Percentiles rank a stretch among this genome's conserved stretches.
Conservation (phyloP, 2,113 vertebrate genomes). For the Psophia crepitans region DNA sequence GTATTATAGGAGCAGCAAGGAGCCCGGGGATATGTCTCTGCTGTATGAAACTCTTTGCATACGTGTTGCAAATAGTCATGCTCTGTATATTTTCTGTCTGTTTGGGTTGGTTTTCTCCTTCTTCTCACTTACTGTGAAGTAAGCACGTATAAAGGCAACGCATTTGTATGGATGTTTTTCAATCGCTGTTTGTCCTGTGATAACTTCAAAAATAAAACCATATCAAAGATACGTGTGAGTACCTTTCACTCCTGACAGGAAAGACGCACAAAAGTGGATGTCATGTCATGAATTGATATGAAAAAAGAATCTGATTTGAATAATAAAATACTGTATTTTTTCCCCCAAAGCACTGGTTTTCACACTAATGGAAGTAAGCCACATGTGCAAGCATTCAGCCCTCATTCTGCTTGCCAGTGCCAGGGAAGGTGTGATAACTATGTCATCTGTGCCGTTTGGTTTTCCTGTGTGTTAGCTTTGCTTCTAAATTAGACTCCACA, state of each 20-base stretch:
- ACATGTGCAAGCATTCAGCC: conserved; percentile 65
- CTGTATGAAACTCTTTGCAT: neutral
- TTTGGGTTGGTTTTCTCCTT: neutral
- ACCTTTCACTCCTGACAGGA: neutral
- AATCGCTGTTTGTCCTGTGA: neutral
- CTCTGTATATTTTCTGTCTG: conserved; percentile 13
- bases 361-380: conserved; percentile 60
- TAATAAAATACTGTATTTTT: conserved; percentile 19
- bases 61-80: neutral
- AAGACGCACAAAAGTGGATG: neutral
- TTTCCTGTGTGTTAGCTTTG: conserved; percentile 48
- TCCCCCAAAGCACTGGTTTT: neutral
- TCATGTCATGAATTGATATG: neutral
- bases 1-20: neutral
- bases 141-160: neutral
- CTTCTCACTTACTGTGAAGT: neutral
- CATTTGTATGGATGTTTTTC: neutral
- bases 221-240: neutral
- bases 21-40: neutral
- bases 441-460: conserved; percentile 70
- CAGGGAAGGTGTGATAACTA: conserved; percentile 75
- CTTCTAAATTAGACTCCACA: conserved; percentile 13
- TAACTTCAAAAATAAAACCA: neutral
- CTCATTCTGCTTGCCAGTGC: conserved; percentile 59
- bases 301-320: conserved; percentile 15